Percentiles rank a stretch among this genome's conserved stretches.
phyloP scores from a whole-genome alignment of 2,888 invertebrate genomes.

The Synanthedon myopaeformis region DNA sequence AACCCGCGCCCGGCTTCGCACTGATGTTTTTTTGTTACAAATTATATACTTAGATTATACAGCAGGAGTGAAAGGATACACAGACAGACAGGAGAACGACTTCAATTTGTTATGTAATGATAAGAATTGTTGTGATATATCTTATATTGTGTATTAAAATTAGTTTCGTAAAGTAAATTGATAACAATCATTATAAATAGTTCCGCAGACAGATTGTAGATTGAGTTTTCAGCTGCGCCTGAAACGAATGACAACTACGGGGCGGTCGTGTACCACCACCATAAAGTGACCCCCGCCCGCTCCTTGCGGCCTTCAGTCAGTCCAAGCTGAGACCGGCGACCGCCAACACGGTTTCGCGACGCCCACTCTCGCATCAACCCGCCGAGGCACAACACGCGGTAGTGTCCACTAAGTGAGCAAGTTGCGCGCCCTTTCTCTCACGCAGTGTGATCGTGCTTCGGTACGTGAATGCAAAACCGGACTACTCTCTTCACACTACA shows the following conservation, averaged over 20 bases:
- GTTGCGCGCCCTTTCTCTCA: conserved; percentile 66
- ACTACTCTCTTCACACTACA: conserved; percentile 54
- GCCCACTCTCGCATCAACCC: conserved; percentile 46
- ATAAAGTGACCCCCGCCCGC: conserved; percentile 64
- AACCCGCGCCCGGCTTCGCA: too few species aligned
- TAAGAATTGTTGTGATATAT: too few species aligned
- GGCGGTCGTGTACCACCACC: conserved; percentile 25
- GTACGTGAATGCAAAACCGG: conserved; percentile 67
- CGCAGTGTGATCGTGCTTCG: conserved; percentile 63
- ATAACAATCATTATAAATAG: too few species aligned
- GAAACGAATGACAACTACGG: conserved; percentile 17
- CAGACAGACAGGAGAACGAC: too few species aligned
- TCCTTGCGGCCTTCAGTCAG: conserved; percentile 66
- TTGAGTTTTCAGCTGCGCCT: conserved; percentile 6
- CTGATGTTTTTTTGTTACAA: too few species aligned
- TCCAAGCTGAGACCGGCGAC: conserved; percentile 49
- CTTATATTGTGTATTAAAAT: too few species aligned
- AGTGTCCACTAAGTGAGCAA: conserved; percentile 49
- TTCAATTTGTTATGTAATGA: too few species aligned
- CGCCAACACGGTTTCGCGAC: conserved; percentile 55
- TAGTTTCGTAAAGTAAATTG: too few species aligned
- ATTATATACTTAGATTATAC: too few species aligned
- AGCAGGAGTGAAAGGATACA: too few species aligned
- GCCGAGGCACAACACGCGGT: conserved; percentile 51
- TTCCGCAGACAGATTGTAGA: background rate